Conservation (phyloP, 2,888 invertebrate species). For the Macropis europaea region DNA sequence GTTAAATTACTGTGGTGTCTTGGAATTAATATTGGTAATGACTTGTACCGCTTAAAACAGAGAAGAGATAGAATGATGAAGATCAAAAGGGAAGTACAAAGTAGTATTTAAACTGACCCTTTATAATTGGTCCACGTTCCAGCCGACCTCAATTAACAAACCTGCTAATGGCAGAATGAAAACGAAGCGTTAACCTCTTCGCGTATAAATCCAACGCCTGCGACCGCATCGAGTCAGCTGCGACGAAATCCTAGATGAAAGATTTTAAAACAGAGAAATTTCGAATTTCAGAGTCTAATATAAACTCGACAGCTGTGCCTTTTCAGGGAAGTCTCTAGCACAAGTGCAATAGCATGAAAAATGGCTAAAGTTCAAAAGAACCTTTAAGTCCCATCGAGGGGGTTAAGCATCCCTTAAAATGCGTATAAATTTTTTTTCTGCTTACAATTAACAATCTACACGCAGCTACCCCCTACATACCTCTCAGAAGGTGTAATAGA, state of each 20-base stretch:
- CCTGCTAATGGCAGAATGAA: constrained; percentile 61
- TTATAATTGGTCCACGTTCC: constrained; percentile 43
- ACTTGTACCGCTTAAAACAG: too few relatives aligned
- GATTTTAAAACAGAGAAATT: not conserved
- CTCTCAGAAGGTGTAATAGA: too few relatives aligned
- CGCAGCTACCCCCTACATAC: too few relatives aligned
- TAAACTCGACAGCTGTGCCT: not conserved
- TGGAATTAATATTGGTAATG: too few relatives aligned
- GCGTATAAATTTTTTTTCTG: too few relatives aligned
- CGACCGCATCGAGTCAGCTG: constrained; percentile 19
- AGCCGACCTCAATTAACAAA: constrained; percentile 66
- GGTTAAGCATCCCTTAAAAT: not conserved
- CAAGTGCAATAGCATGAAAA: too few relatives aligned
- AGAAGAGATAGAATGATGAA: too few relatives aligned
- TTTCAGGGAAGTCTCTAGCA: not conserved
- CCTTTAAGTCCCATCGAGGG: not conserved
- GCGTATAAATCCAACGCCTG: constrained; percentile 7
- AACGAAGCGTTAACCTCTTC: constrained; percentile 38
- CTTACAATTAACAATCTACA: too few relatives aligned
- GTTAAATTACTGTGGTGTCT: too few relatives aligned
- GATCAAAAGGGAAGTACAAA: not conserved
- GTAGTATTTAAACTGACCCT: constrained; percentile 35
- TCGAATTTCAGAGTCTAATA: not conserved
- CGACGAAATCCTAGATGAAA: not conserved
- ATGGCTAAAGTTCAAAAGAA: too few relatives aligned